These are phyloP conservation scores for Chinchilla lanigera DNA, from an alignment of 2,113 vertebrate genomes.

Conservation along the genomic window DNA sequence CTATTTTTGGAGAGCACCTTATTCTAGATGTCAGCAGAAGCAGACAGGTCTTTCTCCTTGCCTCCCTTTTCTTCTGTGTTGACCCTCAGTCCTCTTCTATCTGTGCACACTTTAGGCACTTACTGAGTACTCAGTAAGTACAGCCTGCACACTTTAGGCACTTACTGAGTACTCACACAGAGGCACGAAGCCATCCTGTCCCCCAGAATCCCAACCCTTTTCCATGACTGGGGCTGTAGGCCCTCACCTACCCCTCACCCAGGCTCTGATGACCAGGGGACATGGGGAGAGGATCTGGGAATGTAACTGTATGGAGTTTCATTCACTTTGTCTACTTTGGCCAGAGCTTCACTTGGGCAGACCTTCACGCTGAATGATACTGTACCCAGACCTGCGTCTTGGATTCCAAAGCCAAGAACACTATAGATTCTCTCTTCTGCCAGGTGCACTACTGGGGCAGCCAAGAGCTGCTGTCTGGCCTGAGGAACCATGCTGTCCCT, in stretches of 20 bases:
- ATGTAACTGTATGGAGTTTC: not conserved
- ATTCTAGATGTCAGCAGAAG: not conserved
- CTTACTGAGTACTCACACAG: not conserved
- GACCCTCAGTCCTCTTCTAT: not conserved
- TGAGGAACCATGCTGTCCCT: not conserved
- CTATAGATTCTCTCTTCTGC: not conserved
- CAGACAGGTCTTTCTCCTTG: not conserved
- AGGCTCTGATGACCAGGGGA: not conserved
- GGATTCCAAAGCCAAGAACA: slow-evolving; percentile 2
- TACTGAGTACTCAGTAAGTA: not conserved
- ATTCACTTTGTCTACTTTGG: not conserved
- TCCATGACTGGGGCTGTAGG: not conserved
- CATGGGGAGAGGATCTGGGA: accelerated
- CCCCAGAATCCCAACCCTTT: not conserved
- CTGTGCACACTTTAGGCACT: not conserved
- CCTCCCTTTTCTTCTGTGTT: not conserved
- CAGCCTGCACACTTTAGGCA: not conserved
- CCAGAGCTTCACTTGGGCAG: not conserved
- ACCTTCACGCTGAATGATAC: not conserved
- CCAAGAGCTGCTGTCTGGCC: not conserved
- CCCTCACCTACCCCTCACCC: not conserved
- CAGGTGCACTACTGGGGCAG: not conserved
- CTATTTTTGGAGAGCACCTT: not conserved
- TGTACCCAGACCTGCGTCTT: not conserved
- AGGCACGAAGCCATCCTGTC: not conserved